These are phyloP conservation scores for Chlorops oryzae DNA, from an alignment of 1,140 invertebrate genomes.

Conservation along the genomic window DNA sequence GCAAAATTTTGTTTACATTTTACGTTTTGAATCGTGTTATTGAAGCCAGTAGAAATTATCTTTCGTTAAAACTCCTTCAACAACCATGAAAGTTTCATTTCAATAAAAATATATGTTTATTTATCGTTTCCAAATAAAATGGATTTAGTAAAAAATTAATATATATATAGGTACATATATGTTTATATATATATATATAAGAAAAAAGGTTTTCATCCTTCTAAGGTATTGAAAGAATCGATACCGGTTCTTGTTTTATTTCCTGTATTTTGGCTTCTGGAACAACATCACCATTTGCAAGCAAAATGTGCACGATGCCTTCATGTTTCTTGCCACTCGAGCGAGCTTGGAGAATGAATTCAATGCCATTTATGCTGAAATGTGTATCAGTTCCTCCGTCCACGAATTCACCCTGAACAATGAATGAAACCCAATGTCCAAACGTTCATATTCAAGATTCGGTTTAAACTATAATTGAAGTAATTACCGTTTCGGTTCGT, in stretches of 20 bases:
- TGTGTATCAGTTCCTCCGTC: conserved; percentile 77
- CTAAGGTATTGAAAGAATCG: conserved; percentile 22
- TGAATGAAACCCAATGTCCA: too few relatives aligned
- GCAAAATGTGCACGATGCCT: conserved; percentile 37
- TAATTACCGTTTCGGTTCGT: conserved; percentile 35
- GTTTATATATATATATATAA: too few relatives aligned
- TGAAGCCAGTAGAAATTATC: too few relatives aligned
- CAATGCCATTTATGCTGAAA: conserved; percentile 51
- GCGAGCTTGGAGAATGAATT: conserved; percentile 40
- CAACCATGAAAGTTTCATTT: too few relatives aligned
- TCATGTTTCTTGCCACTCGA: conserved; percentile 45
- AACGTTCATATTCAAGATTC: neutral
- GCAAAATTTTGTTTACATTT: too few relatives aligned
- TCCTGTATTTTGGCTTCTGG: conserved; percentile 44
- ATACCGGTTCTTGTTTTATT: conserved; percentile 43
- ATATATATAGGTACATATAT: too few relatives aligned
- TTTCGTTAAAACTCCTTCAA: too few relatives aligned
- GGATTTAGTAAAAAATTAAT: too few relatives aligned
- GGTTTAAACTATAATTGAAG: too few relatives aligned
- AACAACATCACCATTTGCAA: conserved; percentile 34
- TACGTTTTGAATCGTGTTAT: too few relatives aligned
- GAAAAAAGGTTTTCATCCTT: neutral
- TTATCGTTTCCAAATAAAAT: too few relatives aligned
- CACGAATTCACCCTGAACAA: conserved; percentile 65
- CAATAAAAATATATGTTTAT: too few relatives aligned